Evolutionary conservation across 2,888 invertebrate genomes (phyloP).

Genomic region (Drosophila formosana): DNA sequence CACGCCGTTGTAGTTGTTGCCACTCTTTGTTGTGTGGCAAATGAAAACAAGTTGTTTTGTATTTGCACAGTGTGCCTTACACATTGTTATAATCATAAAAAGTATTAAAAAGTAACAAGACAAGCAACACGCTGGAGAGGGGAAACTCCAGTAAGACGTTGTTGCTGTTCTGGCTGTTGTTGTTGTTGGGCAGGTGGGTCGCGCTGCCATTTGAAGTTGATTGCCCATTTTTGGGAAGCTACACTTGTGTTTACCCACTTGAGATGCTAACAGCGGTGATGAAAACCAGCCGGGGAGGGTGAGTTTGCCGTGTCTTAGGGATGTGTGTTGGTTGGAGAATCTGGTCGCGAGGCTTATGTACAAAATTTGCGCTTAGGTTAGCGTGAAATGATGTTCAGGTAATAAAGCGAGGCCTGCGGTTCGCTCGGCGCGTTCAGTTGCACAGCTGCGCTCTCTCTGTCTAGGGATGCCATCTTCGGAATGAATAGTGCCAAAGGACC

Average conservation of each 20-base stretch:
- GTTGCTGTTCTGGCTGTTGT: slow-evolving; percentile 2
- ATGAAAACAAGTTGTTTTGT: slow-evolving; percentile 69
- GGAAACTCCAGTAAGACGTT: neutral
- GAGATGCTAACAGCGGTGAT: slow-evolving; percentile 27
- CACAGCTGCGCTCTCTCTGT: slow-evolving; percentile 52
- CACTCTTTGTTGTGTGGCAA: slow-evolving; percentile 35
- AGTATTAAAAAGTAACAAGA: slow-evolving; percentile 74
- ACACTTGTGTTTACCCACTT: slow-evolving; percentile 75
- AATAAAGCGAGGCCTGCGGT: slow-evolving; percentile 60
- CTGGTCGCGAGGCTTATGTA: slow-evolving; percentile 68
- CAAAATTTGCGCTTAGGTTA: slow-evolving; percentile 75
- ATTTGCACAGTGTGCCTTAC: slow-evolving; percentile 66
- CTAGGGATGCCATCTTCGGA: slow-evolving; percentile 11
- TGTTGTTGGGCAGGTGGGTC: slow-evolving; percentile 56
- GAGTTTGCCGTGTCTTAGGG: neutral
- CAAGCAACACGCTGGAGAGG: slow-evolving; percentile 12
- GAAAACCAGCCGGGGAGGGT: slow-evolving; percentile 1
- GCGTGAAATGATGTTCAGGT: slow-evolving; percentile 78
- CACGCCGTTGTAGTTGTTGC: slow-evolving; percentile 13
- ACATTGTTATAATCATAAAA: slow-evolving; percentile 79
- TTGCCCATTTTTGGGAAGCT: slow-evolving; percentile 75
- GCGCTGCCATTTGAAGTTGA: slow-evolving; percentile 71
- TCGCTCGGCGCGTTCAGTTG: slow-evolving; percentile 10
- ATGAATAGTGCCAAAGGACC: slow-evolving; percentile 15
- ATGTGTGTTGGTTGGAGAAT: slow-evolving; percentile 42